Percentiles rank a stretch among this genome's conserved stretches.
Evolutionary conservation across 92 coral and sea anemone species (phyloP).

Genomic region (Diadumene lineata): DNA sequence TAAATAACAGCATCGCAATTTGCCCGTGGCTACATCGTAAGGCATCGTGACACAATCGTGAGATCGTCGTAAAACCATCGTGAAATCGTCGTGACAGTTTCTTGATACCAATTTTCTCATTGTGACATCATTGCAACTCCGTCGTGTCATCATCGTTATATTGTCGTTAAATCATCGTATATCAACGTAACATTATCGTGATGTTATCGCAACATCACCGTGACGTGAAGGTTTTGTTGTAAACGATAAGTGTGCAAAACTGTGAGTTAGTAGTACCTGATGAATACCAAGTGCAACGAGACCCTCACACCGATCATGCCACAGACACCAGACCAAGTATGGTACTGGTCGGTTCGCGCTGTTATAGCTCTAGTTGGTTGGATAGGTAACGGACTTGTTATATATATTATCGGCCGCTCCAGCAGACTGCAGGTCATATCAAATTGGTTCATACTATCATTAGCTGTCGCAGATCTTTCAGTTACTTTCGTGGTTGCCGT

Average conservation of each 20-base stretch:
- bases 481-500: slow-evolving; percentile 37
- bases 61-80: not conserved
- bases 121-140: not conserved
- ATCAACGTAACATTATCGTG: not conserved
- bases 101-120: too few relatives aligned
- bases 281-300: not conserved
- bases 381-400: slow-evolving; percentile 35
- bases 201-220: not conserved
- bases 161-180: not conserved
- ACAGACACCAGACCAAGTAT: slow-evolving; percentile 9
- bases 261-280: too few relatives aligned
- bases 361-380: slow-evolving; percentile 31
- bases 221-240: not conserved
- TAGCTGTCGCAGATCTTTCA: slow-evolving; percentile 40
- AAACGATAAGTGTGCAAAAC: too few relatives aligned
- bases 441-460: slow-evolving; percentile 38
- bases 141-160: not conserved
- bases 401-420: slow-evolving; percentile 22
- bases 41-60: too few relatives aligned
- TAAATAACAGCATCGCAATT: not conserved
- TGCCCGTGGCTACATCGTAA: not conserved
- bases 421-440: slow-evolving; percentile 29
- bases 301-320: slow-evolving; percentile 26
- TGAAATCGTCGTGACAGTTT: not conserved
- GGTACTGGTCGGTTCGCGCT: slow-evolving; percentile 39